A percentile compares a stretch with the other conserved stretches of the same genome.
Conservation (phyloP, 2,797 vertebrate genomes). For the Sebastes nivosus region DNA sequence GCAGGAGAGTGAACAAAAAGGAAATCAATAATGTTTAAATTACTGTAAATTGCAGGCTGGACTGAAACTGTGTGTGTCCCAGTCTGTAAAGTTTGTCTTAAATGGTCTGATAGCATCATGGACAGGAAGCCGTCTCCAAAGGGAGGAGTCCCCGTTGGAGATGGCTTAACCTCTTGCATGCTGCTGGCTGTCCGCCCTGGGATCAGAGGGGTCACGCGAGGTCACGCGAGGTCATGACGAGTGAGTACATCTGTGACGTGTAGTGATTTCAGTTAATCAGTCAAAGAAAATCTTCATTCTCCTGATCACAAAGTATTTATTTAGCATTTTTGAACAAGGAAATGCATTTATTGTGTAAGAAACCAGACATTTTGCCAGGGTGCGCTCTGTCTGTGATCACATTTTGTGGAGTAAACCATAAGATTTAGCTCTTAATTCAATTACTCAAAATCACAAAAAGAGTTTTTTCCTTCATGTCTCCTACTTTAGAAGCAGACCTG, state of each 20-base stretch:
- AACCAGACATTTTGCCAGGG: neutral
- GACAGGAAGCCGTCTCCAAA: slow-evolving; percentile 12
- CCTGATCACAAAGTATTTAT: neutral
- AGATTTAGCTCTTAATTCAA: neutral
- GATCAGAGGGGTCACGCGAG: neutral
- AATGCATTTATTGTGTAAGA: neutral
- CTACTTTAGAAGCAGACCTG: neutral
- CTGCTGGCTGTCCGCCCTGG: neutral
- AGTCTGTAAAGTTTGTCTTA: neutral
- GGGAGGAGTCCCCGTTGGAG: neutral
- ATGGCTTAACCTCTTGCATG: neutral
- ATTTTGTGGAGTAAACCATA: neutral
- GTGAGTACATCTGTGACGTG: neutral
- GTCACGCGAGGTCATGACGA: slow-evolving; percentile 5
- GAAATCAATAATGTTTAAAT: neutral
- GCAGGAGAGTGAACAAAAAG: neutral
- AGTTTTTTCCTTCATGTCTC: neutral
- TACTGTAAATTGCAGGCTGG: neutral
- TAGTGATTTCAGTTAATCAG: neutral
- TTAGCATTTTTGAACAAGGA: neutral
- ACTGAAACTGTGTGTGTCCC: neutral
- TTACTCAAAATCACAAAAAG: neutral
- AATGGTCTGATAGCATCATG: neutral
- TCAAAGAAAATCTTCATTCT: neutral
- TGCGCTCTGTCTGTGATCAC: neutral